Conservation (phyloP, 2,888 invertebrate species). For the Caenorhabditis angaria region DNA sequence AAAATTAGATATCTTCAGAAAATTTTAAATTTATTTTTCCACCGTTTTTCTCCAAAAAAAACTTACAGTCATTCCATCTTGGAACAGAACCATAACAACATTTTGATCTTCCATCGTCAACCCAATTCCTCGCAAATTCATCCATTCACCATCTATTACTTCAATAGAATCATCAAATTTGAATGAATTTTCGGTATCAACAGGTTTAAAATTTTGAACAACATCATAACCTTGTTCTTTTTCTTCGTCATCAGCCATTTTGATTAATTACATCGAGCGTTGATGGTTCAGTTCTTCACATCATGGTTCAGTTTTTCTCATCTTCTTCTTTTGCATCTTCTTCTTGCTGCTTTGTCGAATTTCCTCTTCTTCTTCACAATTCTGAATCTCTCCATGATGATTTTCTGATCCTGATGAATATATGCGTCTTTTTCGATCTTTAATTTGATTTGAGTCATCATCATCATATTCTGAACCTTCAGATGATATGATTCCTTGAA, state of each 20-base stretch:
- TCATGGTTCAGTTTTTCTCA: too few relatives aligned
- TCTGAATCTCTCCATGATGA: constrained; percentile 74
- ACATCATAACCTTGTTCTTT: constrained; percentile 76
- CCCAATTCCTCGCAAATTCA: too few relatives aligned
- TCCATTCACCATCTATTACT: too few relatives aligned
- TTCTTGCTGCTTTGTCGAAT: constrained; percentile 79
- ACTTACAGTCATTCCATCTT: too few relatives aligned
- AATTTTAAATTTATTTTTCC: too few relatives aligned
- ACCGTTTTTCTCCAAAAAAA: too few relatives aligned
- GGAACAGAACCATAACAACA: too few relatives aligned
- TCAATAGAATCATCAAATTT: too few relatives aligned
- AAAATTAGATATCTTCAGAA: too few relatives aligned
- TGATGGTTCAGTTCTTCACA: constrained; percentile 59
- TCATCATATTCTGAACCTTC: constrained; percentile 55
- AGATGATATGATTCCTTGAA: constrained; percentile 46
- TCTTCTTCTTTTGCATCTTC: constrained; percentile 64
- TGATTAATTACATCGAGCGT: constrained; percentile 56
- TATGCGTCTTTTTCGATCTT: constrained; percentile 41
- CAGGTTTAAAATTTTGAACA: constrained; percentile 77
- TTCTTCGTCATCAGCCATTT: constrained; percentile 78
- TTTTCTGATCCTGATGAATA: constrained; percentile 74
- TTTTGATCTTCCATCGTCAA: too few relatives aligned
- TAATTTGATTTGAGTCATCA: constrained; percentile 36
- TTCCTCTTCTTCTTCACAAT: constrained; percentile 53
- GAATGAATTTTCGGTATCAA: too few relatives aligned